phyloP scores from a whole-genome alignment of 2,888 invertebrate species.

The Chouioia cunea region DNA sequence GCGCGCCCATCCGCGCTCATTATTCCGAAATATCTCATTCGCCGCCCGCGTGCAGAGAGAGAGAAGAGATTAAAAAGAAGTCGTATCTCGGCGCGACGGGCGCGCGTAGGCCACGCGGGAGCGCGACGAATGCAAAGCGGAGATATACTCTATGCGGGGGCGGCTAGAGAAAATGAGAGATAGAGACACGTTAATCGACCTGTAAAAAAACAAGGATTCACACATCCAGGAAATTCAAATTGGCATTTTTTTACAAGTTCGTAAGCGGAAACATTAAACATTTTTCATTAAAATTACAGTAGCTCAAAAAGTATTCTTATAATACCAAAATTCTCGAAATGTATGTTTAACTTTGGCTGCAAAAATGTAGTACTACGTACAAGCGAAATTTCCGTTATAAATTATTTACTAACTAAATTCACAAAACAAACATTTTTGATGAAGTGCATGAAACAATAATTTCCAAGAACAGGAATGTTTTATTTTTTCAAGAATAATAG shows the following conservation, averaged over 20 bases:
- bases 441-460: slow-evolving; percentile 11
- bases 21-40: slow-evolving; percentile 68
- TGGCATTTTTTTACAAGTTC: too few species aligned
- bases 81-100: slow-evolving; percentile 11
- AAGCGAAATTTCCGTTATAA: too few species aligned
- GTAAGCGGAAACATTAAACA: too few species aligned
- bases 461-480: too few species aligned
- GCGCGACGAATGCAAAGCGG: slow-evolving; percentile 16
- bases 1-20: slow-evolving; percentile 67
- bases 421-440: too few species aligned
- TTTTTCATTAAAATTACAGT: too few species aligned
- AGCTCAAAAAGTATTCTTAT: too few species aligned
- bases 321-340: too few species aligned
- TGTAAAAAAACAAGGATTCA: slow-evolving; percentile 64
- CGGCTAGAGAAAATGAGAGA: slow-evolving; percentile 35
- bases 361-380: too few species aligned
- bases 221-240: slow-evolving; percentile 30
- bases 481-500: too few species aligned
- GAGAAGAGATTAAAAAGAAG: slow-evolving; percentile 19
- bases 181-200: slow-evolving; percentile 65
- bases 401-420: too few species aligned
- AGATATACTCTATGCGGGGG: slow-evolving; percentile 30
- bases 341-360: too few species aligned
- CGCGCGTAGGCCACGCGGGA: not conserved
- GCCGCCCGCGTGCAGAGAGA: not conserved